A percentile compares a stretch with the other conserved stretches of the same genome.
Conservation (phyloP, 1,140 invertebrate genomes). For the Drosophila punjabiensis region DNA sequence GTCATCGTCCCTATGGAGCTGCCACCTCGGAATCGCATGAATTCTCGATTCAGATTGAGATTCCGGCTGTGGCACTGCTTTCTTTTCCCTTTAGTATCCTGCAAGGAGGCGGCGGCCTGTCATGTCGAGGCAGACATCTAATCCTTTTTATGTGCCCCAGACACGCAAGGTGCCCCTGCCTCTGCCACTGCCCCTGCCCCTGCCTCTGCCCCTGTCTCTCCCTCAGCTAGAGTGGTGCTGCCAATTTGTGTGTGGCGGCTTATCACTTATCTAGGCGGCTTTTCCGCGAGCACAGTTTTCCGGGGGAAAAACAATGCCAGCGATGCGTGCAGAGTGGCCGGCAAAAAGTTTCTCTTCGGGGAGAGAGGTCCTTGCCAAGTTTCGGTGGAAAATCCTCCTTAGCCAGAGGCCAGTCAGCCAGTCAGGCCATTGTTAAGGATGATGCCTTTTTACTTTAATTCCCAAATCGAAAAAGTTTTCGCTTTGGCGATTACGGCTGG, state of each 20-base stretch:
- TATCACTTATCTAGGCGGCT: conserved; percentile 72
- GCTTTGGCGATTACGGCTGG: conserved; percentile 63
- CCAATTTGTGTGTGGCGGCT: conserved; percentile 75
- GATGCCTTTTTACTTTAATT: conserved; percentile 75
- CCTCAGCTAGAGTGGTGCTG: conserved; percentile 21
- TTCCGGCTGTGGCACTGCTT: conserved; percentile 2
- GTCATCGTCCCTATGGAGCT: conserved; percentile 13
- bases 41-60: conserved; percentile 34
- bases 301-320: conserved; percentile 28
- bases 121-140: conserved; percentile 49
- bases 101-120: conserved; percentile 7
- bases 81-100: not conserved
- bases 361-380: not conserved
- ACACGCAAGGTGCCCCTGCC: conserved; percentile 58
- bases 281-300: conserved; percentile 19
- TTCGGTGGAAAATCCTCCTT: conserved; percentile 1
- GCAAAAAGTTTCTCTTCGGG: conserved; percentile 46
- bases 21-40: conserved; percentile 22
- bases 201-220: not conserved
- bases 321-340: conserved; percentile 60
- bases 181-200: no score
- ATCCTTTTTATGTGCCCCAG: conserved; percentile 47
- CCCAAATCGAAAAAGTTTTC: conserved; percentile 80
- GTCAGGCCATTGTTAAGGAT: conserved; percentile 32
- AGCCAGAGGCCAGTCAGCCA: conserved; percentile 33